phyloP scores from a whole-genome alignment of 2,797 vertebrate species.

The Enteromius fasciolatus region DNA sequence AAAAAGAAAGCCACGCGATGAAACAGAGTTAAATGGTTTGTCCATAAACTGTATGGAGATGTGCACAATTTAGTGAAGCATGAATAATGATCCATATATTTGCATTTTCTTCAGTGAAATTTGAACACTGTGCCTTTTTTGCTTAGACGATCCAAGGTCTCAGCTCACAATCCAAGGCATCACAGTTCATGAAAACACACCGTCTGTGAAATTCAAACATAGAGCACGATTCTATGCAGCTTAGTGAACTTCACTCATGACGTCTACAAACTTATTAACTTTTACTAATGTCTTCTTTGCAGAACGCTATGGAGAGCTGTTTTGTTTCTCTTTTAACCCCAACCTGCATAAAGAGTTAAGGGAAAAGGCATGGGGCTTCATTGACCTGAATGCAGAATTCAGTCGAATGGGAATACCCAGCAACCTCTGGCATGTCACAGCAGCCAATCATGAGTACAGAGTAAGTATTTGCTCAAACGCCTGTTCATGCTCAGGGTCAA shows the following conservation, averaged over 20 bases:
- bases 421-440: constrained; percentile 87
- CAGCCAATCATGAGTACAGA: constrained; percentile 89
- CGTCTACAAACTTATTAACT: neutral
- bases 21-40: neutral
- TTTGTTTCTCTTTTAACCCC: constrained; percentile 95
- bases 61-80: neutral
- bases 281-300: constrained; percentile 25
- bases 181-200: neutral
- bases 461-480: constrained; percentile 73
- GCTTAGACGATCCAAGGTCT: neutral
- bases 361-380: constrained; percentile 88
- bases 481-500: neutral
- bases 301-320: constrained; percentile 96
- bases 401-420: constrained; percentile 92
- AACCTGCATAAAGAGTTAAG: constrained; percentile 89
- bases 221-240: neutral
- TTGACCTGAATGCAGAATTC: constrained; percentile 85
- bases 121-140: neutral
- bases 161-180: neutral
- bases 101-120: constrained; percentile 14
- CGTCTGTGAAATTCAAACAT: neutral
- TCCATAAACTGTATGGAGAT: neutral
- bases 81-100: constrained; percentile 12
- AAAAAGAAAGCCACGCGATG: neutral
- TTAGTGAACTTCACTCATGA: constrained; percentile 4